phyloP scores from a whole-genome alignment of 2,888 invertebrate species.

The Stenolophus ochropezus region DNA sequence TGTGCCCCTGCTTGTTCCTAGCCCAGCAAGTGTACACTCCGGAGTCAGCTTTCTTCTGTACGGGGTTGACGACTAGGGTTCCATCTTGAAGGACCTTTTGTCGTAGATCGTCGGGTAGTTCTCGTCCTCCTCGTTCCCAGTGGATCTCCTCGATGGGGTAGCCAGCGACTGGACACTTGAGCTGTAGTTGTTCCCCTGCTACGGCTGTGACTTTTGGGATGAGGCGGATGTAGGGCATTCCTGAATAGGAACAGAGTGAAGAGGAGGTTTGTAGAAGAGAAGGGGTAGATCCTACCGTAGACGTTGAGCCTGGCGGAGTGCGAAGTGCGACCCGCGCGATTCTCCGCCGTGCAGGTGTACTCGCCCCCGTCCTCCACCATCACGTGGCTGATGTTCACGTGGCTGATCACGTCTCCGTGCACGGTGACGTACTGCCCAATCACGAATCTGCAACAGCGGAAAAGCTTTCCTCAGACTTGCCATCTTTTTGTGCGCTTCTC shows the following conservation, averaged over 20 bases:
- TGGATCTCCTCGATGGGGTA: conserved; percentile 87
- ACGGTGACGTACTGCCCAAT: conserved; percentile 86
- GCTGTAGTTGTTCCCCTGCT: conserved; percentile 83
- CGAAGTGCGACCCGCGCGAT: conserved; percentile 82
- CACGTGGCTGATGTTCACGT: conserved; percentile 87
- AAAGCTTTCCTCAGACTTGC: conserved; percentile 5
- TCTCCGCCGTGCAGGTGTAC: conserved; percentile 85
- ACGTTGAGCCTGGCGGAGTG: conserved; percentile 87
- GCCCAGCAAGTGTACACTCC: conserved; percentile 89
- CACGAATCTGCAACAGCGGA: conserved; percentile 77
- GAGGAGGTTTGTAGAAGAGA: no score
- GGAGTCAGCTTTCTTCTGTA: conserved; percentile 84
- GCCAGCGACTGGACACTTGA: conserved; percentile 89
- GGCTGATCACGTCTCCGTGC: conserved; percentile 88
- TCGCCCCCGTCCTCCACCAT: conserved; percentile 88
- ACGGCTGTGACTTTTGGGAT: conserved; percentile 89
- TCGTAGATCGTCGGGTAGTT: conserved; percentile 86
- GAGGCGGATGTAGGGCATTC: conserved; percentile 85
- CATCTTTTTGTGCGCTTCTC: not conserved
- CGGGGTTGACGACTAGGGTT: conserved; percentile 83
- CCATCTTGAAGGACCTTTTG: conserved; percentile 85
- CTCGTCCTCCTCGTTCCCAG: conserved; percentile 85
- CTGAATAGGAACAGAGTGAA: conserved; percentile 71
- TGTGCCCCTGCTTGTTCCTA: conserved; percentile 85
- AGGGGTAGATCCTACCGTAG: conserved; percentile 77